These are phyloP conservation scores for Pollenia griseotomentosa DNA, from an alignment of 2,888 invertebrate genomes.

Conservation along the genomic window DNA sequence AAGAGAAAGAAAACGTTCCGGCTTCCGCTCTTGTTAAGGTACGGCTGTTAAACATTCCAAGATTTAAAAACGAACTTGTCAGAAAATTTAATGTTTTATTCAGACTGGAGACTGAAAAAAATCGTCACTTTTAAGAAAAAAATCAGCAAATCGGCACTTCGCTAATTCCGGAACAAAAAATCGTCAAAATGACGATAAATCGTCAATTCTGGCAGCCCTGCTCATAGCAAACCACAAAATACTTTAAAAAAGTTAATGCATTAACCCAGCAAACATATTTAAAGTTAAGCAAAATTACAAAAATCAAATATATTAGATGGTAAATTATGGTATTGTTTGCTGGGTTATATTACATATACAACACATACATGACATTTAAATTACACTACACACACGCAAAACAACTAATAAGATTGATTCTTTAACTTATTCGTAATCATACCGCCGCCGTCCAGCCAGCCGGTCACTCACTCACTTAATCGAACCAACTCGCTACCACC, in stretches of 20 bases:
- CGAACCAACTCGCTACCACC: neutral
- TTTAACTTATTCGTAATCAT: slow-evolving; percentile 30
- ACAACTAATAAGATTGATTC: slow-evolving; percentile 34
- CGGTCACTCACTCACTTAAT: neutral
- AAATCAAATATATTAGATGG: neutral
- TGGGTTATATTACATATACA: slow-evolving; percentile 23
- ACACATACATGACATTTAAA: slow-evolving; percentile 34
- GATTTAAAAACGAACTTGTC: too few species aligned
- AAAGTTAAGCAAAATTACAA: neutral
- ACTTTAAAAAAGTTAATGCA: slow-evolving; percentile 22
- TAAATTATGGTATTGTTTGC: slow-evolving; percentile 9
- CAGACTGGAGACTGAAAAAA: too few species aligned
- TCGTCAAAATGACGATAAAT: neutral
- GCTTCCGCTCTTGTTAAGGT: too few species aligned
- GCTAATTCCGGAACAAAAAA: neutral
- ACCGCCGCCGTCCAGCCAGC: slow-evolving; percentile 11
- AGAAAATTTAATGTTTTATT: too few species aligned
- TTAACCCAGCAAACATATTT: slow-evolving; percentile 31
- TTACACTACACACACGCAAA: slow-evolving; percentile 23
- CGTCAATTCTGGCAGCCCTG: too few species aligned
- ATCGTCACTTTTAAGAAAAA: too few species aligned
- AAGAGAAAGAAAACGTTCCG: too few species aligned
- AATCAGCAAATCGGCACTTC: too few species aligned
- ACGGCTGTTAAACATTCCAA: too few species aligned
- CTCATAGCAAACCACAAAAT: slow-evolving; percentile 40